Percentiles rank a stretch among this genome's conserved stretches.
Evolutionary conservation across 2,113 vertebrate genomes (phyloP).

Genomic region (Corydoras maculifer): DNA sequence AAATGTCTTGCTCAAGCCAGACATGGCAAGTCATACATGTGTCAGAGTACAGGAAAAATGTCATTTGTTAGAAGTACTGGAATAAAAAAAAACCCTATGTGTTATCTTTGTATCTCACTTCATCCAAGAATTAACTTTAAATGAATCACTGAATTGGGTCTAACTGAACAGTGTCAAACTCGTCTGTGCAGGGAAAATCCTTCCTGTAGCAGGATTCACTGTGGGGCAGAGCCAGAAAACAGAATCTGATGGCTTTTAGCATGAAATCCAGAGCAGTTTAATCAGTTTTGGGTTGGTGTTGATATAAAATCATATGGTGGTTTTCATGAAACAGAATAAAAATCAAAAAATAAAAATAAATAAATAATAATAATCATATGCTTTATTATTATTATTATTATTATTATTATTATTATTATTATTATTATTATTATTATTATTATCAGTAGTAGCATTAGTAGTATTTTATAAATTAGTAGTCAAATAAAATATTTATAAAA

Average conservation of each 20-base stretch:
- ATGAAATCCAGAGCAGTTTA: background rate
- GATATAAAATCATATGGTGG: too few relatives aligned
- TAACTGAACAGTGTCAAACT: background rate
- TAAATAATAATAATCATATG: too few relatives aligned
- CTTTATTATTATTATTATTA: too few relatives aligned
- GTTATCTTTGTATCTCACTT: conserved; percentile 19
- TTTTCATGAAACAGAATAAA: too few relatives aligned
- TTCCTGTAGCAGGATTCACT: background rate
- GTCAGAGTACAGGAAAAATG: conserved; percentile 12
- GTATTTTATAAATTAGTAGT: too few relatives aligned
- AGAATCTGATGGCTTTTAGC: background rate
- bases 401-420: too few relatives aligned
- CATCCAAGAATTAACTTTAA: conserved; percentile 20
- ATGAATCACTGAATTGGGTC: background rate
- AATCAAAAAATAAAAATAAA: too few relatives aligned
- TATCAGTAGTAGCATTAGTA: too few relatives aligned
- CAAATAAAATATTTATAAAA: too few relatives aligned
- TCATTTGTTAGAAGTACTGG: background rate
- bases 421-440: too few relatives aligned
- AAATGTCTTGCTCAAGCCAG: conserved; percentile 19
- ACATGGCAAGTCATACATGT: conserved; percentile 9
- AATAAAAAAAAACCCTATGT: background rate
- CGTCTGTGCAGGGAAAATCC: background rate
- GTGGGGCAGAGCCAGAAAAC: background rate
- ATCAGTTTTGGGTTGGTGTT: too few relatives aligned